Evolutionary conservation across 1,140 invertebrate species (phyloP).

Genomic region (Idris sp.): DNA sequence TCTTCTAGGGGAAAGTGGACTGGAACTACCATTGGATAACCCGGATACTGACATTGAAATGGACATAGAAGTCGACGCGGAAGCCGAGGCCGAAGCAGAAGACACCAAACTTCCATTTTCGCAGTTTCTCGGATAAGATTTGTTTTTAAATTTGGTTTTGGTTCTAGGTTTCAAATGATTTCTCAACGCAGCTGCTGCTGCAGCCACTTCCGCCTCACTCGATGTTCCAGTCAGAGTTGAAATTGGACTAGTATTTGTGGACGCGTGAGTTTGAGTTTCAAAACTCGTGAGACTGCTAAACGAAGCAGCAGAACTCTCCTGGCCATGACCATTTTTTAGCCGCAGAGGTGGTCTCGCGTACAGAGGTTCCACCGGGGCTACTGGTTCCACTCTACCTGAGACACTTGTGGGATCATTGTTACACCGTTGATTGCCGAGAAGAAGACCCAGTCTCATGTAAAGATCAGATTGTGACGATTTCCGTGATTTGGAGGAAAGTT

Average conservation of each 20-base stretch:
- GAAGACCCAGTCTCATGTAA: constrained; percentile 89
- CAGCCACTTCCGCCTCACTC: constrained; percentile 81
- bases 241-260: constrained; percentile 91
- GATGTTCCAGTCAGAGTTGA: constrained; percentile 90
- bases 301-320: constrained; percentile 81
- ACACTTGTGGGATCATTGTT: constrained; percentile 38
- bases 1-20: constrained; percentile 86
- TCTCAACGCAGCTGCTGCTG: constrained; percentile 75
- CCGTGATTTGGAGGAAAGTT: constrained; percentile 78
- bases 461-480: constrained; percentile 84
- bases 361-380: constrained; percentile 32
- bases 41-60: constrained; percentile 87
- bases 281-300: constrained; percentile 86
- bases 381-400: constrained; percentile 24
- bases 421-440: constrained; percentile 83
- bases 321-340: constrained; percentile 74
- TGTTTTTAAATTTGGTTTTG: constrained; percentile 67
- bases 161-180: constrained; percentile 78
- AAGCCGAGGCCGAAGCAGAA: constrained; percentile 81
- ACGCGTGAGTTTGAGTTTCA: constrained; percentile 84
- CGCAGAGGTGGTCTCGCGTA: constrained; percentile 38
- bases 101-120: constrained; percentile 71
- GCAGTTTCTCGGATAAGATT: constrained; percentile 68
- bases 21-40: constrained; percentile 87
- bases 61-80: constrained; percentile 88